These are phyloP conservation scores for Camponotus pennsylvanicus DNA, from an alignment of 1,140 invertebrate genomes.

Conservation along the genomic window DNA sequence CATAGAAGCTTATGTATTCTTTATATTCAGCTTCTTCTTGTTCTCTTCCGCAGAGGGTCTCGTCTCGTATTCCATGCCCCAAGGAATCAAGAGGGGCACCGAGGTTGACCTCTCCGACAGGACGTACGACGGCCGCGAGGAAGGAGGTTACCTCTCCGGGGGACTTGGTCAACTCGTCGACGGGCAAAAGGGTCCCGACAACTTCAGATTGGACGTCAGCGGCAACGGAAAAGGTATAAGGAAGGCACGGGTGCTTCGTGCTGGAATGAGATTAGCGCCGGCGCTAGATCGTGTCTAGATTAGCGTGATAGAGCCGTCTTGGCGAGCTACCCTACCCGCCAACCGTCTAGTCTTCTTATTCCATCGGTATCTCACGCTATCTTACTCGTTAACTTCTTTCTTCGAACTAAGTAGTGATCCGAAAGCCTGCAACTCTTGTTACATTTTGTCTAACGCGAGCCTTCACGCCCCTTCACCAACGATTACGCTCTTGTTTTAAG, in stretches of 20 bases:
- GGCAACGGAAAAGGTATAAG: slow-evolving; percentile 90
- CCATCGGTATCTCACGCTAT: slow-evolving; percentile 44
- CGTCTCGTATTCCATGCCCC: slow-evolving; percentile 92
- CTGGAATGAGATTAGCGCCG: slow-evolving; percentile 65
- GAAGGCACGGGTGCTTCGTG: slow-evolving; percentile 84
- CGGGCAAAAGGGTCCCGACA: slow-evolving; percentile 92
- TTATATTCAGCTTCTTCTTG: slow-evolving; percentile 37
- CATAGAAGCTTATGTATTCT: slow-evolving; percentile 49
- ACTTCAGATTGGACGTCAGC: slow-evolving; percentile 91
- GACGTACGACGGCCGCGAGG: slow-evolving; percentile 92
- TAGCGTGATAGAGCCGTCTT: slow-evolving; percentile 70
- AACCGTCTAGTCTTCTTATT: slow-evolving; percentile 42
- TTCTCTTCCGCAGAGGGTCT: slow-evolving; percentile 89
- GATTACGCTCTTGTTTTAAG: slow-evolving; percentile 43
- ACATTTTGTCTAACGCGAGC: slow-evolving; percentile 28
- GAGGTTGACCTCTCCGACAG: slow-evolving; percentile 92
- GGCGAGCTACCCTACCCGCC: not conserved
- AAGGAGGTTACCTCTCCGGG: slow-evolving; percentile 89
- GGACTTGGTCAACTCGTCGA: slow-evolving; percentile 98
- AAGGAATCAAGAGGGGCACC: slow-evolving; percentile 90
- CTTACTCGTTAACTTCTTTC: slow-evolving; percentile 55
- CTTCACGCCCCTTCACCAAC: slow-evolving; percentile 11
- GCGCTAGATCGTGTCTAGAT: slow-evolving; percentile 71
- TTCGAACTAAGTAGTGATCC: slow-evolving; percentile 36
- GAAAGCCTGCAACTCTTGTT: not conserved